Evolutionary conservation across 2,888 invertebrate genomes (phyloP), one percentile per base, ranked within the genome.

Genomic region (Elgonia sp.): DNA sequence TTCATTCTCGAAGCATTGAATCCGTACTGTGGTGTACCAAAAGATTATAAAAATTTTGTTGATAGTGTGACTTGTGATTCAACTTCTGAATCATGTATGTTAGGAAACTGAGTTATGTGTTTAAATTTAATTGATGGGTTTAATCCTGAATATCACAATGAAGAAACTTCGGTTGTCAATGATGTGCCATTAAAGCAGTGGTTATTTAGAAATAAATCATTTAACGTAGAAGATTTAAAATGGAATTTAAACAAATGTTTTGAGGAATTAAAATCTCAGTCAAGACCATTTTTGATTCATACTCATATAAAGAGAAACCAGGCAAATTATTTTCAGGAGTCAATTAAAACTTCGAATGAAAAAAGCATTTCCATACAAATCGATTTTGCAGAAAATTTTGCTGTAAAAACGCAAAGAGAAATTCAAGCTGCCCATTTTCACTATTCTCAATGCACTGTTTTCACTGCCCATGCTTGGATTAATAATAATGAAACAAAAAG

Each of bases 391-490:
- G 53, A 53, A 16, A 53, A n/a, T n/a, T 53, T n/a, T 53, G 53
- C 53, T 53, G 10, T 53, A 6, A 7, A n/a, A 14, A 10, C 7
- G 7, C 53, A 53, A 53, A 53, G 18, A n/a, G 53, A 53, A 53
- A 53, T 53, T 14, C 53, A 53, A 14, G 53, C 53, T 53, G 53
- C 53, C 16, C 53, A 53, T n/a, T 53, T 7, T 7, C 53, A 53
- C 16, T 14, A 53, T 53, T 42, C 20, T 42, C 46, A 69, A 14
- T 69, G 46, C 42, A 69, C 69, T 42, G 21, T 69, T 69, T 69
- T 69, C 8, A 69, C 69, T n/a, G 69, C 69, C 16, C 42, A 69
- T 69, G 69, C 69, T 39, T 69, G 69, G 69, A 42, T 69, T 46
- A 42, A 10, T 42, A 50, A 69, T 20, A 42, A 16, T 69, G 42